A percentile compares a stretch with the other conserved stretches of the same genome.
Conservation (phyloP, 2,113 vertebrate species). For the Dendropsophus ebraccatus region DNA sequence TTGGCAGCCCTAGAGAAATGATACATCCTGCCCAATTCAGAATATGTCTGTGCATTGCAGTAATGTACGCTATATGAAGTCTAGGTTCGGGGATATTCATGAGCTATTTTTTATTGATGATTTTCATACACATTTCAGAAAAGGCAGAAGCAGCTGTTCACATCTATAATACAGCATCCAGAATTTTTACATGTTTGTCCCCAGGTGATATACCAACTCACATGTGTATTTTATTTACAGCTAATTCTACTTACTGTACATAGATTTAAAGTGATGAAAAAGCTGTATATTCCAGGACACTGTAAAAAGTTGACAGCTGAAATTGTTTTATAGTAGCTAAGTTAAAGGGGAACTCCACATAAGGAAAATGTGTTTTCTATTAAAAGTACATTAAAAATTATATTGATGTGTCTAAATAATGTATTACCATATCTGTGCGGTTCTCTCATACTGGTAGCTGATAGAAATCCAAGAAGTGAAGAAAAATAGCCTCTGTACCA, state of each 20-base stretch:
- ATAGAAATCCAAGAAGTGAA: too few species aligned
- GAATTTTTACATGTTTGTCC: slow-evolving; percentile 21
- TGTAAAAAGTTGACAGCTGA: neutral
- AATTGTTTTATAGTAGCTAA: neutral
- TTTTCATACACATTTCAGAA: slow-evolving; percentile 45
- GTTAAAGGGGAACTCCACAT: too few species aligned
- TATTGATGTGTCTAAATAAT: too few species aligned
- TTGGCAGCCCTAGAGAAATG: slow-evolving; percentile 57
- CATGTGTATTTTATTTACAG: slow-evolving; percentile 10
- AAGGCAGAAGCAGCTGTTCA: slow-evolving; percentile 47
- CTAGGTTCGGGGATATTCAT: slow-evolving; percentile 29
- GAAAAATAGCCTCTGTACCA: too few species aligned
- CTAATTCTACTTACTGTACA: neutral
- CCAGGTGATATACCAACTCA: slow-evolving; percentile 17
- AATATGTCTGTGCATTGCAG: slow-evolving; percentile 6
- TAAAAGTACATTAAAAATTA: too few species aligned
- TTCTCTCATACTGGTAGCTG: too few species aligned
- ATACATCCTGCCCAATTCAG: slow-evolving; percentile 43
- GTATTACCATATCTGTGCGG: too few species aligned
- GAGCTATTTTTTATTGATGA: slow-evolving; percentile 49
- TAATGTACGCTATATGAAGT: slow-evolving; percentile 12
- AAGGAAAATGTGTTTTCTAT: too few species aligned
- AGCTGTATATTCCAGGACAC: neutral
- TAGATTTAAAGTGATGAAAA: neutral
- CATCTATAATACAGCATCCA: slow-evolving; percentile 45